These are phyloP conservation scores for Danaus plexippus DNA, from an alignment of 1,140 invertebrate species.

Conservation along the genomic window DNA sequence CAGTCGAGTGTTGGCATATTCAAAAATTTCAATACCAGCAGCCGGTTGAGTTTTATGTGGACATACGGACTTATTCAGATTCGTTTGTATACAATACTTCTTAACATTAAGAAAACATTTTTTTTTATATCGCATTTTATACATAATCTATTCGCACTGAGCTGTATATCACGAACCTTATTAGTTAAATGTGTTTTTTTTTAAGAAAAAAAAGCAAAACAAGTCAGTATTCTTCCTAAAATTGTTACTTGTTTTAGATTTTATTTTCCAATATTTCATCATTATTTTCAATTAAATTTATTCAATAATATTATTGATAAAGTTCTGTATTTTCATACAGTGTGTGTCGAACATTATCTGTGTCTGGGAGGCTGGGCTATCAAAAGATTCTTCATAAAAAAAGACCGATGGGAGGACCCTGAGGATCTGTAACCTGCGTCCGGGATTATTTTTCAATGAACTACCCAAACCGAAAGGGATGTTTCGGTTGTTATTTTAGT, in stretches of 20 bases:
- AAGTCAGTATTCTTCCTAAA: no score
- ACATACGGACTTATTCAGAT: conserved; percentile 25
- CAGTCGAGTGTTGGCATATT: conserved; percentile 63
- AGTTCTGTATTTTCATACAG: conserved; percentile 4
- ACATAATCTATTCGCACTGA: no score
- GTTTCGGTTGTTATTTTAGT: conserved; percentile 6
- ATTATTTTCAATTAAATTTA: no score
- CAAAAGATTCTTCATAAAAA: conserved; percentile 65
- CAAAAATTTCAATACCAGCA: conserved; percentile 63
- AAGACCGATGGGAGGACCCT: conserved; percentile 43
- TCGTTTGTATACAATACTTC: no score
- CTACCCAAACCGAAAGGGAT: conserved; percentile 13
- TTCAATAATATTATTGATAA: no score
- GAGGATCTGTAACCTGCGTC: conserved; percentile 42
- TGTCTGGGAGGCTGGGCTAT: conserved; percentile 37
- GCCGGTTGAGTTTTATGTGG: conserved; percentile 29
- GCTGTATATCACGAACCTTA: neutral
- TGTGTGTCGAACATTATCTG: conserved; percentile 42
- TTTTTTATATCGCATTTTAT: no score
- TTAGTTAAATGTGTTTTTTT: neutral
- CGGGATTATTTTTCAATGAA: conserved; percentile 49
- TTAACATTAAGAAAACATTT: no score
- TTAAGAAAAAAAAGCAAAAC: no score
- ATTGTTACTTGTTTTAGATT: no score
- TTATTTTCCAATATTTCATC: no score